phyloP scores from a whole-genome alignment of 2,888 invertebrate genomes.

The Tineola bisselliella region DNA sequence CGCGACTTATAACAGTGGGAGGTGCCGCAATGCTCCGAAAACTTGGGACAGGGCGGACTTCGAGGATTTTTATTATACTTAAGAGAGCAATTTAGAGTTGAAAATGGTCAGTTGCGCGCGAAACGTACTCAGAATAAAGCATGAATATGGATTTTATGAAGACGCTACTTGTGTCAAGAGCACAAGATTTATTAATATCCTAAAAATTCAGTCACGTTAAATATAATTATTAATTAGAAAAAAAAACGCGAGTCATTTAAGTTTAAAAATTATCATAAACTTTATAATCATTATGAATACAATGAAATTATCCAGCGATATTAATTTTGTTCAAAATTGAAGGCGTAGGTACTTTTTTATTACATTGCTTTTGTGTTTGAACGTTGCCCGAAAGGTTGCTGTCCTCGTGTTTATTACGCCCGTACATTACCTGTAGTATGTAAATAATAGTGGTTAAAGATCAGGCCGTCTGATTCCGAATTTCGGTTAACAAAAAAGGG shows the following conservation, averaged over 20 bases:
- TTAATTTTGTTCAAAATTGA: too few species aligned
- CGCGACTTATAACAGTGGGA: background rate
- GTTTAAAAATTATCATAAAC: too few species aligned
- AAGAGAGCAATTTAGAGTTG: background rate
- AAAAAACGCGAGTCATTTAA: too few species aligned
- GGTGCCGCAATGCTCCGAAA: background rate
- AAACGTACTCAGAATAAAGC: background rate
- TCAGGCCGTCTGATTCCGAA: background rate
- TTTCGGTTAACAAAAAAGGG: background rate
- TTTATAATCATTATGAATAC: too few species aligned
- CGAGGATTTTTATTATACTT: background rate
- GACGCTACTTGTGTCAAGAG: background rate
- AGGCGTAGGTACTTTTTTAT: too few species aligned
- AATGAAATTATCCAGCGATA: too few species aligned
- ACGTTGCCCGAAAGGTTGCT: too few species aligned
- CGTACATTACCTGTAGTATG: too few species aligned
- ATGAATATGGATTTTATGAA: background rate
- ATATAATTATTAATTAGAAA: too few species aligned
- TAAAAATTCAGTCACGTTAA: too few species aligned
- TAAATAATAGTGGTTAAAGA: background rate
- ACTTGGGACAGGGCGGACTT: background rate
- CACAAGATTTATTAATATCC: background rate
- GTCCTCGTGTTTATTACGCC: too few species aligned
- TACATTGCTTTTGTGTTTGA: too few species aligned
- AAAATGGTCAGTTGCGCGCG: background rate